Evolutionary conservation across 1,140 invertebrate genomes (phyloP), one percentile per base, ranked within the genome.

Genomic region (Cataglyphis hispanica): DNA sequence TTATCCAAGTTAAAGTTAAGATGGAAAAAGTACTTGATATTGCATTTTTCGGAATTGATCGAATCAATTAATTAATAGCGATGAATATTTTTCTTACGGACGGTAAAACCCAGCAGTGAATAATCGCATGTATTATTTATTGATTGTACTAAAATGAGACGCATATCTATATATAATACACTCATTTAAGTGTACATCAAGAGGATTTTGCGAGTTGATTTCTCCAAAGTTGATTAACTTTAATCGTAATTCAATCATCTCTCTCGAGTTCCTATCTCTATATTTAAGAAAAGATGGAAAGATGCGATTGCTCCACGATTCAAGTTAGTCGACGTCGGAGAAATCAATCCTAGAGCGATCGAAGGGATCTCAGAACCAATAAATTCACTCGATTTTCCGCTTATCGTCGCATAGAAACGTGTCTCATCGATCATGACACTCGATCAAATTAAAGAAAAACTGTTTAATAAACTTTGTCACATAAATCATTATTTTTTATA

Each of bases 171-270:
- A 10, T 22, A 80, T 19, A 11, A 46, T 46, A 46, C 3, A 46
- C 3, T 19, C 16, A 50, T 50, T 50, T 50, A 50, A 50, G 13
- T 19, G 13, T 13, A 43, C 43, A 43, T 19, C 40, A 46, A 37
- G 58, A 58, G 72, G 72, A 67, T n/a, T 72, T 16, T 53, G 11
- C 13, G 13, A 27, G 8, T n/a, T 37, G 43, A 74, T 83, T 83
- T 83, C 78, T 74, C 19, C 11, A 72, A 74, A 61, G 78, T 81
- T 53, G 53, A 74, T 83, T 72, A 83, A 72, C 78, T 83, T 74
- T 58, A 60, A 43, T n/a, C 25, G 53, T 83, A 72, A 84, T 74
- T 58, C 50, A 34, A 43, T 66, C 43, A 80, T 84, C 22, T 70
- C 31, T 22, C 58, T 11, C 27, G 61, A 37, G 22, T 80, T 87